These are phyloP conservation scores for Champsocephalus gunnari DNA, from an alignment of 2,797 vertebrate genomes.

Conservation along the genomic window DNA sequence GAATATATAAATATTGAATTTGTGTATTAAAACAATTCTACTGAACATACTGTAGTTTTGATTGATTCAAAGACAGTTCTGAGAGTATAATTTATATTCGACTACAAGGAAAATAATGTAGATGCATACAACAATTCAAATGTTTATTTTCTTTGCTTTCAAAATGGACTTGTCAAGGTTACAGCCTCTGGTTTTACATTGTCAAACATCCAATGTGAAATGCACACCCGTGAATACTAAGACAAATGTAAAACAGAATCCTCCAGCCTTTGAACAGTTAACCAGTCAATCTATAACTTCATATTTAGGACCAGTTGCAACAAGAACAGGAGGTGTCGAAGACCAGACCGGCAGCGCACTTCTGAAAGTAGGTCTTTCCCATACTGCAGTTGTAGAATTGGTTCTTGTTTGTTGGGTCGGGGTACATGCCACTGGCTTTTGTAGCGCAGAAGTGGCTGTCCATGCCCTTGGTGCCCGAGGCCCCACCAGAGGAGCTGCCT, in stretches of 20 bases:
- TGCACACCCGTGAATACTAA: slow-evolving; percentile 7
- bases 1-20: background rate
- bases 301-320: slow-evolving; percentile 65
- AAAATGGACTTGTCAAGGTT: slow-evolving; percentile 21
- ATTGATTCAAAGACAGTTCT: background rate
- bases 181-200: slow-evolving; percentile 29
- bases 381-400: slow-evolving; percentile 68
- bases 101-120: slow-evolving; percentile 1
- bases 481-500: slow-evolving; percentile 41
- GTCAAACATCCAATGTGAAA: slow-evolving; percentile 25
- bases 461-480: slow-evolving; percentile 62
- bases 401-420: slow-evolving; percentile 60
- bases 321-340: slow-evolving; percentile 72
- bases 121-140: slow-evolving; percentile 5
- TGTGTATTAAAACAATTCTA: slow-evolving; percentile 36
- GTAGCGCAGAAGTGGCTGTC: slow-evolving; percentile 64
- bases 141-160: slow-evolving; percentile 53
- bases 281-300: slow-evolving; percentile 51
- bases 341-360: slow-evolving; percentile 64
- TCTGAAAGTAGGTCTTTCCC: slow-evolving; percentile 66
- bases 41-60: background rate
- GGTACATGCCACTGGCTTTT: slow-evolving; percentile 68
- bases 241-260: slow-evolving; percentile 43
- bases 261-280: slow-evolving; percentile 32
- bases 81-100: background rate